phyloP scores from a whole-genome alignment of 2,113 vertebrate species.

The Ammodytes marinus region DNA sequence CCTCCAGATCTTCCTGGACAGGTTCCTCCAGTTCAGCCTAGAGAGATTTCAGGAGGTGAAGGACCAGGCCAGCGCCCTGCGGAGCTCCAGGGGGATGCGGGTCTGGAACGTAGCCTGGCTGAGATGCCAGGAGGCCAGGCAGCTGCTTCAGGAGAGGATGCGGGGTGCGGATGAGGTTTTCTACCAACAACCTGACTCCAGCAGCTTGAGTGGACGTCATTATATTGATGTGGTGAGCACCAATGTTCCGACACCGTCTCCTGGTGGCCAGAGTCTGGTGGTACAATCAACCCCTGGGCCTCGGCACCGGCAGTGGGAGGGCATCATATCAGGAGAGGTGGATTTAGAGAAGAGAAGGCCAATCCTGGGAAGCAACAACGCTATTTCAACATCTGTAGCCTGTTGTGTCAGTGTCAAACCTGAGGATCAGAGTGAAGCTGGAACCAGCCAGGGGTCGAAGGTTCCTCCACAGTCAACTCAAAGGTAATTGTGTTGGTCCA shows the following conservation, averaged over 20 bases:
- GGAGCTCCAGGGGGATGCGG: conserved; percentile 77
- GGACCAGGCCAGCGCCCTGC: conserved; percentile 82
- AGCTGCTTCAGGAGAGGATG: conserved; percentile 85
- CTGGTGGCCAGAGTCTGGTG: conserved; percentile 53
- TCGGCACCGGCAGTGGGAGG: conserved; percentile 66
- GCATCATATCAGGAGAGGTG: conserved; percentile 51
- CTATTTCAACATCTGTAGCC: conserved; percentile 28
- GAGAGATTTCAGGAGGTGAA: conserved; percentile 88
- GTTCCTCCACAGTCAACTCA: conserved; percentile 56
- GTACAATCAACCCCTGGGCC: conserved; percentile 74
- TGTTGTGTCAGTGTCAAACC: conserved; percentile 44
- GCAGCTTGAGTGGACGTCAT: conserved; percentile 56
- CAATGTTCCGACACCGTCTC: conserved; percentile 60
- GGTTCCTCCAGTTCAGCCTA: conserved; percentile 79
- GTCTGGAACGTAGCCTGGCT: conserved; percentile 87
- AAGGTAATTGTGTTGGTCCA: conserved; percentile 49
- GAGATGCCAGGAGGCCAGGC: conserved; percentile 82
- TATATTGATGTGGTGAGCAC: conserved; percentile 69
- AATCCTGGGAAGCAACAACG: conserved; percentile 21
- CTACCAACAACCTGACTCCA: conserved; percentile 22
- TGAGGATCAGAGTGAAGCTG: conserved; percentile 51
- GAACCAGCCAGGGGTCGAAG: conserved; percentile 47
- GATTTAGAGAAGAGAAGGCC: conserved; percentile 65
- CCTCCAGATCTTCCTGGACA: conserved; percentile 85
- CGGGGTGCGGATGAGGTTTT: conserved; percentile 68